Percentiles rank a stretch among this genome's conserved stretches.
Evolutionary conservation across 2,797 vertebrate genomes (phyloP).

Genomic region (Pantherophis alleghaniensis): DNA sequence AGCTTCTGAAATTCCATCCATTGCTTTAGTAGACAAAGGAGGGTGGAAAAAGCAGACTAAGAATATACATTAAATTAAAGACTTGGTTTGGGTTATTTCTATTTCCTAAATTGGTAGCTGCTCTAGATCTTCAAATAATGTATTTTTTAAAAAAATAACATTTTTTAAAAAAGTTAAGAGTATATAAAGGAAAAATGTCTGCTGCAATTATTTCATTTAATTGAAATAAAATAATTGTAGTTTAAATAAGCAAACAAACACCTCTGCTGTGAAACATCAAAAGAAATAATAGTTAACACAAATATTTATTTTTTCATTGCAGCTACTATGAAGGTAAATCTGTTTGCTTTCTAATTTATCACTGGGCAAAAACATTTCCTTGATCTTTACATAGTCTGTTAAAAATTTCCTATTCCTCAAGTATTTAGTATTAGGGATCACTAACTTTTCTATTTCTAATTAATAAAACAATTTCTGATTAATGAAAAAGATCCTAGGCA

Average conservation of each 20-base stretch:
- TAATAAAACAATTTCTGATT: background rate
- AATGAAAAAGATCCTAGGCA: background rate
- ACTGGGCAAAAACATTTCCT: background rate
- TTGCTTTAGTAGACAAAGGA: background rate
- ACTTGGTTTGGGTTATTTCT: background rate
- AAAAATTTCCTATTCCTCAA: background rate
- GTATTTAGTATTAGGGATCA: background rate
- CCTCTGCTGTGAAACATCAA: background rate
- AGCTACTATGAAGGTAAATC: background rate
- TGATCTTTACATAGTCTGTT: background rate
- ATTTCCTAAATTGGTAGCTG: background rate
- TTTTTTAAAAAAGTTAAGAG: background rate
- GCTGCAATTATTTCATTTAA: background rate
- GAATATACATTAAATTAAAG: background rate
- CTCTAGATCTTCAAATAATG: background rate
- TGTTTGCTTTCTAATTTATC: background rate
- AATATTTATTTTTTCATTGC: background rate
- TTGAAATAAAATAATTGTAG: background rate
- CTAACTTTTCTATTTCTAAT: background rate
- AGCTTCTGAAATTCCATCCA: background rate
- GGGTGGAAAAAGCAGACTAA: background rate
- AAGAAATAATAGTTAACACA: background rate
- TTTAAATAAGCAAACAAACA: background rate
- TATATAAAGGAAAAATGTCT: background rate
- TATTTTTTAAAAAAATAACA: background rate